Evolutionary conservation across 1,140 invertebrate genomes (phyloP).

Genomic region (Vollenhovia emeryi): DNA sequence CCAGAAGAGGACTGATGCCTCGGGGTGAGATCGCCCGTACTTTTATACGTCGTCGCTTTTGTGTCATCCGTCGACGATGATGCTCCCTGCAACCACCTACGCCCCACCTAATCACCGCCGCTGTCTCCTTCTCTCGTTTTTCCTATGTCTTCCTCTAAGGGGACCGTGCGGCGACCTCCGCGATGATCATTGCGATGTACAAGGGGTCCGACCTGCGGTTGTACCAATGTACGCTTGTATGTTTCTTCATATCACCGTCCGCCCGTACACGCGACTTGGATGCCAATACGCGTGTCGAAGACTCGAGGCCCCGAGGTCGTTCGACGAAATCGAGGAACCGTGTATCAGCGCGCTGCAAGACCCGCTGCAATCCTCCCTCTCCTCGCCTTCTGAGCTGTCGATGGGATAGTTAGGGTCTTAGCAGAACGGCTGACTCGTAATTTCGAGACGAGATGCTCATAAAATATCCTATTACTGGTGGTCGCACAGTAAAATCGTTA

Average conservation of each 20-base stretch:
- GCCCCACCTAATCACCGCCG: slow-evolving; percentile 50
- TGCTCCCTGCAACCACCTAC: slow-evolving; percentile 72
- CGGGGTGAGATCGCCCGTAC: slow-evolving; percentile 79
- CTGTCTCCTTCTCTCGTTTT: slow-evolving; percentile 22
- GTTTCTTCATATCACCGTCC: slow-evolving; percentile 80
- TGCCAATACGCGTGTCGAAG: slow-evolving; percentile 77
- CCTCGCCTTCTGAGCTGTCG: not conserved
- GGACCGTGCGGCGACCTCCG: slow-evolving; percentile 75
- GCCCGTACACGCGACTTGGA: slow-evolving; percentile 81
- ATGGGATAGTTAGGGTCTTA: not conserved
- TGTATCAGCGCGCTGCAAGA: not conserved
- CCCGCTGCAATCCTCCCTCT: not conserved
- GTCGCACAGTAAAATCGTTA: too few relatives aligned
- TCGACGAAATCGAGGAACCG: slow-evolving; percentile 56
- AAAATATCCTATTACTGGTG: too few relatives aligned
- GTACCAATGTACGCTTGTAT: slow-evolving; percentile 65
- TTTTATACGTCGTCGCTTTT: slow-evolving; percentile 80
- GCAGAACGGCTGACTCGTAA: too few relatives aligned
- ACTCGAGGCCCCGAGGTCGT: slow-evolving; percentile 63
- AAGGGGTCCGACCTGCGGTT: slow-evolving; percentile 65
- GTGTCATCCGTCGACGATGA: slow-evolving; percentile 69
- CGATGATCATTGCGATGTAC: slow-evolving; percentile 77
- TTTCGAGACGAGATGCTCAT: too few relatives aligned
- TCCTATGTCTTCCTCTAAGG: slow-evolving; percentile 9
- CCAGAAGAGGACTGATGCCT: slow-evolving; percentile 82